Evolutionary conservation across 1,140 invertebrate species (phyloP), one percentile per base, ranked within the genome.

Genomic region (Centruroides sculpturatus): DNA sequence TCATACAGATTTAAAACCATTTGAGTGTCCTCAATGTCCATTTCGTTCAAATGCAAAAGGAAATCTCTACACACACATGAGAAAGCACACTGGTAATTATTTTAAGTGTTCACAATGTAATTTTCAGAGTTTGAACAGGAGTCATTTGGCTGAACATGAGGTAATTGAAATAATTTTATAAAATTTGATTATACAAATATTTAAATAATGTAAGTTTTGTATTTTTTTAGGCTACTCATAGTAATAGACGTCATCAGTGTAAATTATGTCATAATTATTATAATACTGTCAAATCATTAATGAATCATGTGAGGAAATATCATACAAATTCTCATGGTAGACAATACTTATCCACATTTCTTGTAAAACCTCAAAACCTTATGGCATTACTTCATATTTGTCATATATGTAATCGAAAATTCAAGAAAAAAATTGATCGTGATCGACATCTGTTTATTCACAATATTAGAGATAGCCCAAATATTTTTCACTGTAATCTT

Each of bases 61-160:
- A 47, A 75, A 75, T 61, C 63, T 76, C 36, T 76, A 76, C 59
- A 75, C 72, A 34, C 75, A 76, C 61, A 75, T 76, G 72, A 63
- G 74, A 50, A 74, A 72, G 55, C 75, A 76, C 64, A 76, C 75
- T 36, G 75, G 74, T 34, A 73, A 75, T 68, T 69, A 65, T 54
- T 76, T 73, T 64, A 63, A 58, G 11, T 76, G 74, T 66, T 67
- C 66, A 3, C 57, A 69, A 23, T 76, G 75, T 66, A 62, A 68
- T 47, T 76, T 76, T 62, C 69, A 69, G 46, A 70, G 71, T 2
- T 71, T 69, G 11, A 76, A 75, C 66, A 73, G 72, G 62, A 70
- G 69, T 65, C 75, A 76, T 65, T 59, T 76, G 48, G 47, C 71
- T 47, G 74, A 76, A 59, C 75, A 76, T 61, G 66, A 71, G 57